Evolutionary conservation across 2,113 vertebrate species (phyloP), one percentile per base, ranked within the genome.

Genomic region (Hoplias malabaricus): DNA sequence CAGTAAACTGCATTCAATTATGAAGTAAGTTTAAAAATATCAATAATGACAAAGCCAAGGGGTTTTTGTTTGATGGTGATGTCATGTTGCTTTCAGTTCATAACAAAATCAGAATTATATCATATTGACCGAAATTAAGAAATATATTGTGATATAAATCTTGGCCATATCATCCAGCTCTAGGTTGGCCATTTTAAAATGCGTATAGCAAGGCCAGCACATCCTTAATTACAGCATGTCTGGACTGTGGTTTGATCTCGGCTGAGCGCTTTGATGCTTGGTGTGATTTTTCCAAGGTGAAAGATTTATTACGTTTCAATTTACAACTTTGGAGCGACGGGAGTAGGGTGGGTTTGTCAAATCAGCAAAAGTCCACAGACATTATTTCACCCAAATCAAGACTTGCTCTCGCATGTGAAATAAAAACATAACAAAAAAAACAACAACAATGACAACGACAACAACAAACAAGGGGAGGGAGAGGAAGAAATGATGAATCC

Each of bases 401-500:
- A 14, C 31, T 34, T 36, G 31, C 16, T 63, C 59, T 63, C 19
- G 36, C 14, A 59, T 57, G 36, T 19, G 27, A 57, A 54, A 33
- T 56, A 1, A 9, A 5, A 25, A 25, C 16, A 21, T 33, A 33
- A 21, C 13, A 43, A 7, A 40, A 23, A 43, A 7, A 40, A 23
- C 11, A 38, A 40, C 34, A 65, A 38, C 29, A 36, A 10, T 12
- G 54, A 69, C 43, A 73, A 63, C 31, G 29, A 13, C 27, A 59
- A 62, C 23, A 31, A 19, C 12, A 11, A 19, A 46, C 31, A 23
- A 34, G n/a, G 13, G 29, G 36, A n/a, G 34, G 0, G 25, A 25
- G n/a, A 19, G 8, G 2, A 23, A 69, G 36, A 3, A 54, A 56
- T 83, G 84, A 85, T 53, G 81, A 88, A 86, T 70, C 82, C 84